These are phyloP conservation scores for Ladona fulva DNA, from an alignment of 1,140 invertebrate genomes.

Conservation along the genomic window DNA sequence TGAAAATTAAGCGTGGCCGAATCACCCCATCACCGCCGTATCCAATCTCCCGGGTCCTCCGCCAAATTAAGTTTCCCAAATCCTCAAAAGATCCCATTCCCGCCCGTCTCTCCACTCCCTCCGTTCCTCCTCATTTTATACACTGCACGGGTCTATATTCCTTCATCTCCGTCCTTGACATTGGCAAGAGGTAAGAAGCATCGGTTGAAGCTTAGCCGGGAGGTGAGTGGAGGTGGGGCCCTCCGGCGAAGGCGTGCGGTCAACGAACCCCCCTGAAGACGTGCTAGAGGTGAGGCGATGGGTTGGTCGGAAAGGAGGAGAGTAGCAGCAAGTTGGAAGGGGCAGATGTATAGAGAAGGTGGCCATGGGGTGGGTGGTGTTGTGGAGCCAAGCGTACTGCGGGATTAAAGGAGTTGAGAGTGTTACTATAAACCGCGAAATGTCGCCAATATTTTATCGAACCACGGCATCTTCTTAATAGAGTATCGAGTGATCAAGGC, in stretches of 20 bases:
- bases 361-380: constrained; percentile 33
- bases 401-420: constrained; percentile 22
- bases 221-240: not conserved
- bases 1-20: no score
- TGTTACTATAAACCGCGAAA: no score
- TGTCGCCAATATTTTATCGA: no score
- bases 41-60: no score
- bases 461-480: no score
- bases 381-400: constrained; percentile 16
- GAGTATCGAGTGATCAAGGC: no score
- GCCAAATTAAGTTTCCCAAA: no score
- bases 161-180: not conserved
- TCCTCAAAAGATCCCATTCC: no score
- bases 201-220: not conserved
- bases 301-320: not conserved
- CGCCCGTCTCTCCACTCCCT: no score
- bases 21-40: no score
- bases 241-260: not conserved
- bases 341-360: constrained; percentile 29
- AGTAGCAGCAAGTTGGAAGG: constrained; percentile 19
- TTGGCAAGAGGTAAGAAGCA: not conserved
- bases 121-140: not conserved
- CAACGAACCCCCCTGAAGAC: not conserved
- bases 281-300: not conserved
- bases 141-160: not conserved